phyloP scores from a whole-genome alignment of 2,113 vertebrate species.

The Coturnix japonica region DNA sequence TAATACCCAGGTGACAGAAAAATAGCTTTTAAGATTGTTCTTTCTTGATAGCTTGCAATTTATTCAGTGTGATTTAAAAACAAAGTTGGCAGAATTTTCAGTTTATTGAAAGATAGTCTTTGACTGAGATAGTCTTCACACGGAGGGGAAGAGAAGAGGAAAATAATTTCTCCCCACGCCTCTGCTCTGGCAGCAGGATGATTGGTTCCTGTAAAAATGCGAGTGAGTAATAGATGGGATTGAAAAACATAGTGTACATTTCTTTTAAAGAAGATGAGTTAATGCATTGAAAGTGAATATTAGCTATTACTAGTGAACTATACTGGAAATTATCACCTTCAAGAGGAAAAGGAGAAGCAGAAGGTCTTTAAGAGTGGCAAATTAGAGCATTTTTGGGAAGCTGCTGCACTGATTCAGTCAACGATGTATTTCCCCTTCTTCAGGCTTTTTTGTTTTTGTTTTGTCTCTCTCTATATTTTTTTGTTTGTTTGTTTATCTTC shows the following conservation, averaged over 20 bases:
- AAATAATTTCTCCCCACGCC: accelerated
- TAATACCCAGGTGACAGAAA: neutral
- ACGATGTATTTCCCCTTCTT: neutral
- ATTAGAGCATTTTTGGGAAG: neutral
- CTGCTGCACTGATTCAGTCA: neutral
- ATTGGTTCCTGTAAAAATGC: neutral
- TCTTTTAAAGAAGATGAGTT: neutral
- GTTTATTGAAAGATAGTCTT: neutral
- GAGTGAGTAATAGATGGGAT: neutral
- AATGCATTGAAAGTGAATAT: neutral
- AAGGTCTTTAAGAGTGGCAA: neutral
- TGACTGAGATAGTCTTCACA: neutral
- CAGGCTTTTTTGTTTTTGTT: neutral
- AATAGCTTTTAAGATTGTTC: neutral
- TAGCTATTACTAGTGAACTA: neutral
- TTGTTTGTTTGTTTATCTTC: neutral
- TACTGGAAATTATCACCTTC: neutral
- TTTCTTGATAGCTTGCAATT: neutral
- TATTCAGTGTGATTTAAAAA: neutral
- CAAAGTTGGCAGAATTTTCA: neutral
- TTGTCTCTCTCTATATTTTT: neutral
- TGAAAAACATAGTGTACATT: neutral
- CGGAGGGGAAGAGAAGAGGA: neutral
- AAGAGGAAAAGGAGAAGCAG: neutral
- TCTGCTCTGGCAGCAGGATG: neutral